These are phyloP conservation scores for Cisticola juncidis DNA, from an alignment of 2,113 vertebrate genomes.

Conservation along the genomic window DNA sequence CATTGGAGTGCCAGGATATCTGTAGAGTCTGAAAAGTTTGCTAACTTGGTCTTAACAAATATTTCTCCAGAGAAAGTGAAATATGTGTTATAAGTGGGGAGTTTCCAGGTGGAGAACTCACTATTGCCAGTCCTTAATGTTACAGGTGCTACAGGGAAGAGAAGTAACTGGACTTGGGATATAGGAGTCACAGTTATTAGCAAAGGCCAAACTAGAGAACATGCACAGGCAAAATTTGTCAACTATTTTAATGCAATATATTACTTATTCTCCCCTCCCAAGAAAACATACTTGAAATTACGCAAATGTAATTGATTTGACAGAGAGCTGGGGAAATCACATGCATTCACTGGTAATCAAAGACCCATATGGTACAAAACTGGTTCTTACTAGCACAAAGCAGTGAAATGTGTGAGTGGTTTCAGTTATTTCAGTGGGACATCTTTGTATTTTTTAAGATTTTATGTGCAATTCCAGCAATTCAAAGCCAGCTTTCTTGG, in stretches of 20 bases:
- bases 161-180: background rate
- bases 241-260: background rate
- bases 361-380: background rate
- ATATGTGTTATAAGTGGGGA: background rate
- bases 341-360: background rate
- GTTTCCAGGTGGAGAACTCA: background rate
- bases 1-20: background rate
- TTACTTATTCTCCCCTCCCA: background rate
- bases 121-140: background rate
- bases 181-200: background rate
- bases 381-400: background rate
- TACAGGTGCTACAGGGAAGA: background rate
- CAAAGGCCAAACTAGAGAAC: background rate
- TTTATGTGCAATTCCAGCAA: background rate
- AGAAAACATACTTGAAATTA: background rate
- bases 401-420: background rate
- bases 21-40: background rate
- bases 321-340: background rate
- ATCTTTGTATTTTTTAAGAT: background rate
- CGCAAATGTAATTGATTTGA: background rate
- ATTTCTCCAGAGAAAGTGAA: background rate
- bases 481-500: background rate
- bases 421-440: background rate
- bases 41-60: background rate
- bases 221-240: background rate